These are phyloP conservation scores for Phymorhynchus buccinoides DNA, from an alignment of 1,140 invertebrate genomes.

Conservation along the genomic window DNA sequence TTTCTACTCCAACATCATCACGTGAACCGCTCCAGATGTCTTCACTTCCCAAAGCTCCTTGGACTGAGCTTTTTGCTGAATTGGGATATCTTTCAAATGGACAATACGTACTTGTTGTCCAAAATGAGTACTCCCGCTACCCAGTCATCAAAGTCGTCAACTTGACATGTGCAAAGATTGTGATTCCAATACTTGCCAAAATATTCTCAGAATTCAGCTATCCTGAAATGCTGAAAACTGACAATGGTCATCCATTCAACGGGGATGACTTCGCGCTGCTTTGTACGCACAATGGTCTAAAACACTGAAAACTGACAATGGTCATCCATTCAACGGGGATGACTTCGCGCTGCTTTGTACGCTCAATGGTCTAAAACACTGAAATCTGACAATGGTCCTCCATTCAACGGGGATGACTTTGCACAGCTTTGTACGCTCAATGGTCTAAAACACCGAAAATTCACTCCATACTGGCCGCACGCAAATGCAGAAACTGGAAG, in stretches of 20 bases:
- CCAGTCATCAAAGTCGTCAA: conserved; percentile 48
- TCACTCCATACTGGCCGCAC: conserved; percentile 52
- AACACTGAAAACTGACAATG: too few species aligned
- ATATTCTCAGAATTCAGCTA: conserved; percentile 46
- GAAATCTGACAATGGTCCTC: too few species aligned
- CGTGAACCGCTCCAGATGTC: conserved; percentile 50
- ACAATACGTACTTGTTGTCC: conserved; percentile 59
- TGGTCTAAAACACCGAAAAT: conserved; percentile 49
- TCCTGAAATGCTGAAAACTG: conserved; percentile 48
- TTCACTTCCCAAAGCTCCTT: conserved; percentile 28
- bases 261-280: neutral
- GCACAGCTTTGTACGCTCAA: too few species aligned
- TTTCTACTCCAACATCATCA: neutral
- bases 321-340: too few species aligned
- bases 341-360: too few species aligned
- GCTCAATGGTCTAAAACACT: too few species aligned
- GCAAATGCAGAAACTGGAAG: conserved; percentile 55
- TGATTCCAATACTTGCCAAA: conserved; percentile 37
- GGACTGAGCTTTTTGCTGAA: conserved; percentile 55
- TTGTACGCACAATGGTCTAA: conserved; percentile 37
- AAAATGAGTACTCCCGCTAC: conserved; percentile 60
- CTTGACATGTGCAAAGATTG: conserved; percentile 16
- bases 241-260: conserved; percentile 53
- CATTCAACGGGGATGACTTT: too few species aligned
- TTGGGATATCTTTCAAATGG: conserved; percentile 59